Percentiles rank a stretch among this genome's conserved stretches.
These are phyloP conservation scores for Euura lappo DNA, from an alignment of 1,140 invertebrate genomes.

Conservation along the genomic window DNA sequence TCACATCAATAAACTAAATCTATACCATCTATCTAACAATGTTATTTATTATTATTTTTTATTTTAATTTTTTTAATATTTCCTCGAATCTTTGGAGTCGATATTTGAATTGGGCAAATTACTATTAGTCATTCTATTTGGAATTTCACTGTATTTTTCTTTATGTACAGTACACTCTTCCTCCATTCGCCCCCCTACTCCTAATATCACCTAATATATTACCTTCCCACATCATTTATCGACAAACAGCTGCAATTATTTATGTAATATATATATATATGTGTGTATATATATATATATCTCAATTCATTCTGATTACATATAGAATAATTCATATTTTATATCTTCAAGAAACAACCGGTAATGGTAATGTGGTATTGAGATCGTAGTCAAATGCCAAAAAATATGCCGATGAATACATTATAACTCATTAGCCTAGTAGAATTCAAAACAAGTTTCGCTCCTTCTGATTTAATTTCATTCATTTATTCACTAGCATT, in stretches of 20 bases:
- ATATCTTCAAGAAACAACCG: conserved; percentile 26
- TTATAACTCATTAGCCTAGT: not conserved
- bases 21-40: too few species aligned
- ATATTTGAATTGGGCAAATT: not conserved
- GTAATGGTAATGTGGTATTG: conserved; percentile 18
- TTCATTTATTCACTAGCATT: too few species aligned
- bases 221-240: conserved; percentile 15
- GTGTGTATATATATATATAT: conserved; percentile 17
- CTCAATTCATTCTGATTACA: conserved; percentile 33
- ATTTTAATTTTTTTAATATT: too few species aligned
- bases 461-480: not conserved
- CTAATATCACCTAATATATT: not conserved
- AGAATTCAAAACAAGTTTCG: not conserved
- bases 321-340: conserved; percentile 22
- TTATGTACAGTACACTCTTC: conserved; percentile 47
- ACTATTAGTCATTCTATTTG: conserved; percentile 32
- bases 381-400: conserved; percentile 27
- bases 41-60: too few species aligned
- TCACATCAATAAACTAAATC: too few species aligned
- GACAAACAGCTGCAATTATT: conserved; percentile 11
- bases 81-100: too few species aligned
- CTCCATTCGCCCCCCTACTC: conserved; percentile 25
- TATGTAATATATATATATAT: conserved; percentile 25
- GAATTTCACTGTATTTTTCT: conserved; percentile 52
- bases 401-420: conserved; percentile 9